Conservation (phyloP, 2,113 vertebrate species). For the Anthoscopus minutus region DNA sequence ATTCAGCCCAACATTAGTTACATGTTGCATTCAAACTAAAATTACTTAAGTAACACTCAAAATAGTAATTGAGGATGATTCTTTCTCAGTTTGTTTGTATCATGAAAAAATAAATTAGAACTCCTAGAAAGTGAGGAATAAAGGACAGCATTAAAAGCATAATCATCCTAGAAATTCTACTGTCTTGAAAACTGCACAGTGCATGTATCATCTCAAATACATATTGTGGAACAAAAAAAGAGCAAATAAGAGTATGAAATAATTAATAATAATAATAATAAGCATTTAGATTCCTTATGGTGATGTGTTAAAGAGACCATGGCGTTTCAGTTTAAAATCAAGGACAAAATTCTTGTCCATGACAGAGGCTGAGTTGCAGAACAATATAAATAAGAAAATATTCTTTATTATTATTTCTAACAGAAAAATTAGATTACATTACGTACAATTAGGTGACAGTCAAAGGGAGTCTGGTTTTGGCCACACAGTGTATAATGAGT, state of each 20-base stretch:
- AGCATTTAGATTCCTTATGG: not conserved
- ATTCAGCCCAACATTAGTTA: not conserved
- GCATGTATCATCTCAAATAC: not conserved
- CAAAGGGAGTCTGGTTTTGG: not conserved
- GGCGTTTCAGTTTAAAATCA: not conserved
- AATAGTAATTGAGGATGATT: not conserved
- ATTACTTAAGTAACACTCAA: not conserved
- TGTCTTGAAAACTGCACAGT: not conserved
- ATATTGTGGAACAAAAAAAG: not conserved
- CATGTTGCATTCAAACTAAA: not conserved
- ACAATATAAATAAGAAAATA: not conserved
- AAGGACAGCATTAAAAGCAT: not conserved
- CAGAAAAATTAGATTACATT: not conserved
- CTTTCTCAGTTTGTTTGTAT: not conserved
- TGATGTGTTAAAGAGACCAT: accelerated
- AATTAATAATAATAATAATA: not conserved
- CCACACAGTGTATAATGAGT: not conserved
- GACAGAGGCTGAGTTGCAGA: not conserved
- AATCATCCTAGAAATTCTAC: not conserved
- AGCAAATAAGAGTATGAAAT: not conserved
- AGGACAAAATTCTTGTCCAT: accelerated
- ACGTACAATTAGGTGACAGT: not conserved
- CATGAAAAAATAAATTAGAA: not conserved
- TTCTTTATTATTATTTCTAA: not conserved
- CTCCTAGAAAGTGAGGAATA: not conserved